Base-by-base conservation (phyloP, 2,888 invertebrate species). In the Tenthredo mesomela region DNA sequence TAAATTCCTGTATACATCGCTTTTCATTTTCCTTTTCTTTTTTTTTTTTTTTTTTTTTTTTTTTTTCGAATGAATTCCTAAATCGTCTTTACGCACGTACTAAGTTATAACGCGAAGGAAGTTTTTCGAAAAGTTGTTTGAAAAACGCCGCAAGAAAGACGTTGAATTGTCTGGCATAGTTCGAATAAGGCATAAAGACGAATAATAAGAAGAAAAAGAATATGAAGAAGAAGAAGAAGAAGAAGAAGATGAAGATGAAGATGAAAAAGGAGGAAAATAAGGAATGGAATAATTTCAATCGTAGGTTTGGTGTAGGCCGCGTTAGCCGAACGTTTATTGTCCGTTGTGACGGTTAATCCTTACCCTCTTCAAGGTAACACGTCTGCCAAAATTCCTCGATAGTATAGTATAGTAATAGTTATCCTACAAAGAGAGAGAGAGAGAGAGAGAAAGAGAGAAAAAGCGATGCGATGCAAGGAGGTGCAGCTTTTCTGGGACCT, bases 321-420 rank as follows among this genome's bases (percentile, higher is more conserved):
- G 40, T 61, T 58, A 61, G 58, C 61, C 80, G 25, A 61, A 80
- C 70, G 82, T 82, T 82, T 82, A 82, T 82, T 82, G 71, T 73
- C 25, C 61, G 61, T 61, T 61, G 71, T 18, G 61, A n/a, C 50
- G 65, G 78, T 70, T 89, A 89, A 89, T 89, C 89, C 88, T 71
- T 50, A 85, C 77, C 85, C 83, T 70, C 77, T 71, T 70, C 84
- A 75, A 85, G 77, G 54, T 82, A 84, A 84, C 89, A 89, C 89
- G 89, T 89, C 85, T 86, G 43, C 10, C 54, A 77, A 84, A 89
- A 82, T 82, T 82, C 82, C 67, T 82, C n/a, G 33, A 65, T 61
- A 67, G 67, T 67, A 33, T 67, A 47, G 47, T 7, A 33, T 33
- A 61, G 61, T 61, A n/a, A 25, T 61, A 29, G 71, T n/a, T 73